Evolutionary conservation across 1,140 invertebrate species (phyloP).

Genomic region (Polypedilum pembai): DNA sequence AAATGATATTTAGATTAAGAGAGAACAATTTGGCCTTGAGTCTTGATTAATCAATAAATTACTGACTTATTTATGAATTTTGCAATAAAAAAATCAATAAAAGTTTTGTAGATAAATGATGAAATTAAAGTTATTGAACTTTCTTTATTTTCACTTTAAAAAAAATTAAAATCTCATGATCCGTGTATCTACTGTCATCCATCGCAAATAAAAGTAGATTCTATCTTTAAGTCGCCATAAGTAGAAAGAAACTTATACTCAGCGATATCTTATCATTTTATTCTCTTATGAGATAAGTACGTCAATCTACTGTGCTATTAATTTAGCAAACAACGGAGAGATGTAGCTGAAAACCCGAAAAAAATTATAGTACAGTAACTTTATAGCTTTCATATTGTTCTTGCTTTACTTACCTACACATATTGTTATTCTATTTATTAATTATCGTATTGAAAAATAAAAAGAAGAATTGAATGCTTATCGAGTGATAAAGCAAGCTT

Average conservation of each 20-base stretch:
- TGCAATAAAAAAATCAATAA: too few relatives aligned
- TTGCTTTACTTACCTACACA: not conserved
- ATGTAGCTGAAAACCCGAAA: slow-evolving; percentile 8
- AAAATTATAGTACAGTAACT: not conserved
- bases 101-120: too few relatives aligned
- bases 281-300: not conserved
- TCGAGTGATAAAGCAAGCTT: not conserved
- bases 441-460: slow-evolving; percentile 12
- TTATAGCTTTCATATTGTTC: not conserved
- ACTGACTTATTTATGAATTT: too few relatives aligned
- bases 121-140: too few relatives aligned
- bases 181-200: not conserved
- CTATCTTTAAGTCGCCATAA: not conserved
- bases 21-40: too few relatives aligned
- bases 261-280: not conserved
- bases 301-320: slow-evolving; percentile 16
- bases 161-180: not conserved
- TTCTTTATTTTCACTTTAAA: too few relatives aligned
- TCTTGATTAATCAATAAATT: too few relatives aligned
- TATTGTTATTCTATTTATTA: not conserved
- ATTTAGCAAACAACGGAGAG: slow-evolving; percentile 10
- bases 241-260: not conserved
- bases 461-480: not conserved
- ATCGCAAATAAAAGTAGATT: not conserved
- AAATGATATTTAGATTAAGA: too few relatives aligned